These are phyloP conservation scores for Cosmopolites sordidus DNA, from an alignment of 2,888 invertebrate genomes.

Conservation along the genomic window DNA sequence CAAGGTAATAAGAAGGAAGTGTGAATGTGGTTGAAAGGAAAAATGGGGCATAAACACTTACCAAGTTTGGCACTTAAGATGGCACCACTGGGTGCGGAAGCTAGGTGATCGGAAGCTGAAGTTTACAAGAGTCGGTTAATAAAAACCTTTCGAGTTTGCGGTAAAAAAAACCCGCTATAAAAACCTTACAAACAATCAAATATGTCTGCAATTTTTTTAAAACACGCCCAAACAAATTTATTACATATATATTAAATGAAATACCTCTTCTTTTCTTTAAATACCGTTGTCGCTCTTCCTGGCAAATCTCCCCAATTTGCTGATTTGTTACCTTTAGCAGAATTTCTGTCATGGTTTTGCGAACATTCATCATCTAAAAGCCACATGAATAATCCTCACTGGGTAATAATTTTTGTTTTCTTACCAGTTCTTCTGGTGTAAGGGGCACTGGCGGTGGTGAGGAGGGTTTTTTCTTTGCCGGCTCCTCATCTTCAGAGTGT, in stretches of 20 bases:
- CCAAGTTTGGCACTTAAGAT: constrained; percentile 87
- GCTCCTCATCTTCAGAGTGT: constrained; percentile 50
- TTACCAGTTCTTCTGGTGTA: constrained; percentile 58
- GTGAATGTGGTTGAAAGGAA: too few species aligned
- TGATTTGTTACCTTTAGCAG: constrained; percentile 90
- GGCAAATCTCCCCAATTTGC: constrained; percentile 79
- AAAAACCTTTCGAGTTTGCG: constrained; percentile 28
- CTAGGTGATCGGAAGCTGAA: constrained; percentile 49
- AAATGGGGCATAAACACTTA: constrained; percentile 58
- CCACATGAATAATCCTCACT: too few species aligned
- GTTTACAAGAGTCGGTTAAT: constrained; percentile 46
- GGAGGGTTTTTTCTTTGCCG: constrained; percentile 39
- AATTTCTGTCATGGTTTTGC: constrained; percentile 87
- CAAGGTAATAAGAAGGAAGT: too few species aligned
- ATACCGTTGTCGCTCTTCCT: constrained; percentile 78
- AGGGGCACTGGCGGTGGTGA: constrained; percentile 34
- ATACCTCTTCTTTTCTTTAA: constrained; percentile 71
- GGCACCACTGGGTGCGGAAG: constrained; percentile 55
- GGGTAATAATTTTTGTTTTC: too few species aligned
- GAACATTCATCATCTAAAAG: constrained; percentile 78
- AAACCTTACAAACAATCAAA: constrained; percentile 39
- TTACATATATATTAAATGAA: constrained; percentile 36
- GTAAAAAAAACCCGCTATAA: constrained; percentile 36
- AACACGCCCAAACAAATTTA: too few species aligned
- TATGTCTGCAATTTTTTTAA: background rate